Percentiles rank a stretch among this genome's conserved stretches.
phyloP scores from a whole-genome alignment of 2,113 vertebrate genomes.

The Sinosuthora webbiana region DNA sequence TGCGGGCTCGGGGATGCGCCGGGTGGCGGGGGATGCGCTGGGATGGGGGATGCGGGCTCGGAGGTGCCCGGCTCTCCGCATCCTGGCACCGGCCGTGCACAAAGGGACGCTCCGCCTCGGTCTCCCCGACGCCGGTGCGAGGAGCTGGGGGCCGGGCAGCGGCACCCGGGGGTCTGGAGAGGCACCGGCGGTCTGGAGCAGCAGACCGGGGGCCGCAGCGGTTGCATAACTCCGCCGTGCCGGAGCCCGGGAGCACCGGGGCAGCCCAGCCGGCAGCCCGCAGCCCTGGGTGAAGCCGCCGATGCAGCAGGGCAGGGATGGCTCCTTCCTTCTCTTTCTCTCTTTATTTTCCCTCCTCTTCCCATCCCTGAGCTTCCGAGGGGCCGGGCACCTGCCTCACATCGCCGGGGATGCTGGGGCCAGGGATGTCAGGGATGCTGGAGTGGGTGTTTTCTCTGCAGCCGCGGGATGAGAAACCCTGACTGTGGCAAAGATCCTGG shows the following conservation, averaged over 20 bases:
- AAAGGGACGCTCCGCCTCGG: constrained; percentile 10
- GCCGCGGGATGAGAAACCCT: not conserved
- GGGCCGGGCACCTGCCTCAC: not conserved
- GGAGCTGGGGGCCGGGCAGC: not conserved
- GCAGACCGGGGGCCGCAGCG: not conserved
- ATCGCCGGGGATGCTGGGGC: not conserved
- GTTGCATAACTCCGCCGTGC: not conserved
- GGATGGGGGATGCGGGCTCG: not conserved
- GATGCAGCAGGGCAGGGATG: not conserved
- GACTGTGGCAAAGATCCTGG: not conserved
- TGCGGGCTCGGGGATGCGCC: not conserved
- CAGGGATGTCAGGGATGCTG: not conserved
- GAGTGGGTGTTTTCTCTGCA: not conserved
- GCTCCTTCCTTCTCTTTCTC: not conserved
- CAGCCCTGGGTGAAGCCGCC: not conserved
- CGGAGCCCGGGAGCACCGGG: not conserved
- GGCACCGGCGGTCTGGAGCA: not conserved
- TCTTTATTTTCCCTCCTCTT: not conserved
- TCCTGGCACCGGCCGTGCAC: constrained; percentile 15
- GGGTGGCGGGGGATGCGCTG: not conserved
- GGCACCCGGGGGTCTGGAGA: not conserved
- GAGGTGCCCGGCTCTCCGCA: not conserved
- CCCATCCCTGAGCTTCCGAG: not conserved
- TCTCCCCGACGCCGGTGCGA: not conserved
- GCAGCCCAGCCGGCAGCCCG: not conserved